Evolutionary conservation across 2,888 invertebrate genomes (phyloP).

Genomic region (Mycalesis mineus): DNA sequence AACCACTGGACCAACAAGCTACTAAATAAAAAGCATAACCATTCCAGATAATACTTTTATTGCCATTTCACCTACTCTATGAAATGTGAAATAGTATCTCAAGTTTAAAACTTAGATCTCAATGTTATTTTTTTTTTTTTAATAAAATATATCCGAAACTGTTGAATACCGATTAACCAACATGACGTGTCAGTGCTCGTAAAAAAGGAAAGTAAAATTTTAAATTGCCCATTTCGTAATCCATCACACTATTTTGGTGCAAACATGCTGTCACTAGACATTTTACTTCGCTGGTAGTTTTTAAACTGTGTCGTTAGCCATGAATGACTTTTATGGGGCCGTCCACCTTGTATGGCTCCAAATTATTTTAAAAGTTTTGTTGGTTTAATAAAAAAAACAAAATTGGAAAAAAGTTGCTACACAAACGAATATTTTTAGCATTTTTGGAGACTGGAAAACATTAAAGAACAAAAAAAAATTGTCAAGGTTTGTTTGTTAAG

Average conservation of each 20-base stretch:
- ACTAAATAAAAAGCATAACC: too few species aligned
- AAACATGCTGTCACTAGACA: constrained; percentile 12
- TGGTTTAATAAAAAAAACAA: background rate
- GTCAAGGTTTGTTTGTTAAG: background rate
- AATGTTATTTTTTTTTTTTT: too few species aligned
- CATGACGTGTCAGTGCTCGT: constrained; percentile 11
- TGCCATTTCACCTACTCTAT: too few species aligned
- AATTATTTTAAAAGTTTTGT: background rate
- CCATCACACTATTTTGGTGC: constrained; percentile 21
- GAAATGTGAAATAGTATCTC: too few species aligned
- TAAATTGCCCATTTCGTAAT: constrained; percentile 31
- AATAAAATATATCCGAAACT: background rate
- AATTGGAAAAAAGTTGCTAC: background rate
- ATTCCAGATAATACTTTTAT: too few species aligned
- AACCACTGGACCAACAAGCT: too few species aligned
- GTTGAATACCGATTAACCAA: background rate
- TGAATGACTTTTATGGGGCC: constrained; percentile 22
- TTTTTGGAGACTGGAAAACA: background rate
- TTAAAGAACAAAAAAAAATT: background rate
- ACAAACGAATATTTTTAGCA: background rate
- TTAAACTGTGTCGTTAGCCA: constrained; percentile 20
- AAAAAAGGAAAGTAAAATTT: constrained; percentile 35
- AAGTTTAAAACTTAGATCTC: too few species aligned
- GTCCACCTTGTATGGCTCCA: constrained; percentile 18
- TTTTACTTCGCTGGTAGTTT: constrained; percentile 15